Base-by-base conservation (phyloP, 2,888 invertebrate genomes). In the Aphodius sticticus region DNA sequence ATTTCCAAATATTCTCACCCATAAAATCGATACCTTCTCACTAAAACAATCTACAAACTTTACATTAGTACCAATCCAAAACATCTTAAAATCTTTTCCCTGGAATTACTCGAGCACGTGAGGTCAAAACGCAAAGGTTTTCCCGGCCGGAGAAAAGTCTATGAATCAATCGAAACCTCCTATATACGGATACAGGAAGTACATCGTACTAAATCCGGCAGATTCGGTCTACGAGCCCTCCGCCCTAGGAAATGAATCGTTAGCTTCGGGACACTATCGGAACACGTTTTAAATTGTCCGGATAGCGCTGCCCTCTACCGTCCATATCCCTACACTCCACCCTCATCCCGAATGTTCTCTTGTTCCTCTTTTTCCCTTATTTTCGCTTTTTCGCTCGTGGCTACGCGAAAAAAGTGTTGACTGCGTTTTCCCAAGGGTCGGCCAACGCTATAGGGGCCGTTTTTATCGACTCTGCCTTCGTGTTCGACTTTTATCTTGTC, bases 181-280 rank as follows among this genome's bases (percentile, higher is more conserved):
- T 12, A 53, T 53, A 53, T 53, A 74, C 74, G 35, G 37, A 15
- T 26, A 71, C 80, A 76, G 85, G 85, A 85, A 84, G 84, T 84
- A 83, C 84, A 84, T 82, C 74, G 84, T 83, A 84, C 85, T 85
- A 86, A 86, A 86, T 86, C 85, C 83, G 83, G 79, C 81, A 81
- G 82, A n/a, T 6, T 16, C 72, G 82, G 83, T 83, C 84, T 84
- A 84, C 84, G 83, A 84, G 82, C 82, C 80, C 83, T 83, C 82
- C 81, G 83, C 83, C 82, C 81, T 83, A 85, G 87, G 87, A 87
- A 87, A 86, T 86, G 86, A 86, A 85, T 86, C 87, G 86, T 87
- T 87, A 87, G 86, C 82, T 84, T 83, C 83, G 82, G 84, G 84
- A 84, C 85, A 84, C 85, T 84, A 83, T 86, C 85, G 84, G 86